These are phyloP conservation scores for Agrotis ipsilon DNA, from an alignment of 2,888 invertebrate genomes.

Conservation along the genomic window DNA sequence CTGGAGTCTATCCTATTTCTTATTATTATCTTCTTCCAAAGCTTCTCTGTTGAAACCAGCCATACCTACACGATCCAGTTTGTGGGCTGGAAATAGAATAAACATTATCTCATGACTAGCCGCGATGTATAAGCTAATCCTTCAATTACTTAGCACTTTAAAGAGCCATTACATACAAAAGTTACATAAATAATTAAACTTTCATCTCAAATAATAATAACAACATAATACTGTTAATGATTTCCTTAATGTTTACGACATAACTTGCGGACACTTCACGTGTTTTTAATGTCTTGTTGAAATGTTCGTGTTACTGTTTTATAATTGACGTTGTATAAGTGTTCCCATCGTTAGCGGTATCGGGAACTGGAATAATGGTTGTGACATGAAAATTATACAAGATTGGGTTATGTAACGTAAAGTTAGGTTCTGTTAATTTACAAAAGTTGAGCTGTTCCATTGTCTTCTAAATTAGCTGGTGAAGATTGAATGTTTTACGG, in stretches of 20 bases:
- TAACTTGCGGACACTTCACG: constrained; percentile 20
- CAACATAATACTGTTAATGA: constrained; percentile 35
- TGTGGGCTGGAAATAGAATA: too few relatives aligned
- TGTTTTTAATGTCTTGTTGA: constrained; percentile 20
- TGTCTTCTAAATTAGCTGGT: background rate
- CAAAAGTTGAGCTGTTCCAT: background rate
- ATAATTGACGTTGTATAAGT: constrained; percentile 42
- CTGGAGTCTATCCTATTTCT: too few relatives aligned
- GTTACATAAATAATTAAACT: constrained; percentile 19
- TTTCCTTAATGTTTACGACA: constrained; percentile 45
- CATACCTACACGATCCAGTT: too few relatives aligned
- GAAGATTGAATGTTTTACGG: too few relatives aligned
- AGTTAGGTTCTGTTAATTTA: background rate
- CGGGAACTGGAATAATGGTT: constrained; percentile 42
- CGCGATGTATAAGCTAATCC: too few relatives aligned
- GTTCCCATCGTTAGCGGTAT: constrained; percentile 50
- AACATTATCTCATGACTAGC: too few relatives aligned
- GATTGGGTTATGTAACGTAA: constrained; percentile 17
- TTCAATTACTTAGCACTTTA: background rate
- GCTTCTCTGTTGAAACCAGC: too few relatives aligned
- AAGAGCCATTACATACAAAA: constrained; percentile 9
- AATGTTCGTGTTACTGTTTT: constrained; percentile 29
- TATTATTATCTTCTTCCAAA: too few relatives aligned
- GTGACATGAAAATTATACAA: constrained; percentile 5
- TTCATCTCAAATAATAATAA: constrained; percentile 16